These are phyloP conservation scores for Chamaetylas fuelleborni DNA, from an alignment of 2,113 vertebrate species.

Conservation along the genomic window DNA sequence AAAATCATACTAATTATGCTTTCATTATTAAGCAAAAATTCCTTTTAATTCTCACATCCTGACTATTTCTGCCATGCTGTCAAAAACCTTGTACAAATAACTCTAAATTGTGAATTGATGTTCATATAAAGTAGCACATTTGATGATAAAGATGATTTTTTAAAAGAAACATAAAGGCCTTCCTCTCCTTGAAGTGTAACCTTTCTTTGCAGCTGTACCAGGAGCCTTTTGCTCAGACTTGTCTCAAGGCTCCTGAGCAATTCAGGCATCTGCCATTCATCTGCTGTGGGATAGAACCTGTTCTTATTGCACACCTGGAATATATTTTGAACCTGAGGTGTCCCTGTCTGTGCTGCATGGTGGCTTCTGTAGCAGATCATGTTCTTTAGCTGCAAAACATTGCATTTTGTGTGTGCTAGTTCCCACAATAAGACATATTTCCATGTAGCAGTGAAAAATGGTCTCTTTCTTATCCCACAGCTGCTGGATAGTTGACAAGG, in stretches of 20 bases:
- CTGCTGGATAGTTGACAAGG: neutral
- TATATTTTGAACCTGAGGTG: neutral
- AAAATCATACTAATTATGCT: neutral
- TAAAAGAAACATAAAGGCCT: neutral
- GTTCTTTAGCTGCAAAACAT: neutral
- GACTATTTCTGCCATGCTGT: neutral
- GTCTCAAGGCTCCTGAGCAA: neutral
- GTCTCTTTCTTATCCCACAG: neutral
- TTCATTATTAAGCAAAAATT: neutral
- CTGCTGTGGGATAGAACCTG: neutral
- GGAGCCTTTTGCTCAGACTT: neutral
- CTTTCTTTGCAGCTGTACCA: neutral
- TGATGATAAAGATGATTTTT: too few relatives aligned
- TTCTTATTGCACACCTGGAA: neutral
- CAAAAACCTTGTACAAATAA: neutral
- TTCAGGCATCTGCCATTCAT: neutral
- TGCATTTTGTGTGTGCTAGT: neutral
- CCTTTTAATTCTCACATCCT: neutral
- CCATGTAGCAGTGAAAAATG: neutral
- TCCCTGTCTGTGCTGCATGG: neutral
- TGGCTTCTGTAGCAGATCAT: neutral
- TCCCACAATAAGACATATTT: neutral
- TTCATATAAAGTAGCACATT: neutral
- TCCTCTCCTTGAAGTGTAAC: neutral
- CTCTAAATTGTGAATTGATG: neutral